These are phyloP conservation scores for Hippocampus barbouri DNA, from an alignment of 2,113 vertebrate genomes.

Conservation along the genomic window DNA sequence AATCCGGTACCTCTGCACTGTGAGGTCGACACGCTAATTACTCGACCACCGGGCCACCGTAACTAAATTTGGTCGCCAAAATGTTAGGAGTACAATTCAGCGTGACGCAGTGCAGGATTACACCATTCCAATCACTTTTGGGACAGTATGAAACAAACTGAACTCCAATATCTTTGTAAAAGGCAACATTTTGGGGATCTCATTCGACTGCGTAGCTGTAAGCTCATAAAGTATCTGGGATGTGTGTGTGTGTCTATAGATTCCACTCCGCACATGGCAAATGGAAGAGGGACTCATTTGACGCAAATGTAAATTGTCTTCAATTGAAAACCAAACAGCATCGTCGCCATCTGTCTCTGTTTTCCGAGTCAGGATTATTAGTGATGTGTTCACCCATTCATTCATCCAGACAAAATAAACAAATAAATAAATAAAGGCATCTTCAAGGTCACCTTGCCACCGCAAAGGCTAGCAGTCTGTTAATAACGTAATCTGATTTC, in stretches of 20 bases:
- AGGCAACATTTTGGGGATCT: background rate
- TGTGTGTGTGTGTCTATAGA: background rate
- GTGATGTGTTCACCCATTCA: background rate
- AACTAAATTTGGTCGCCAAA: too few relatives aligned
- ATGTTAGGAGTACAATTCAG: background rate
- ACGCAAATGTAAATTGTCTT: background rate
- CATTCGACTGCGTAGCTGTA: background rate
- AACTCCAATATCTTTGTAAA: background rate
- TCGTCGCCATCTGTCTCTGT: background rate
- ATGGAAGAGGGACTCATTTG: background rate
- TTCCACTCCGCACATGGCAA: background rate
- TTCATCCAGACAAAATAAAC: background rate
- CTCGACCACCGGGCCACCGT: too few relatives aligned
- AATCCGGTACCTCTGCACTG: too few relatives aligned
- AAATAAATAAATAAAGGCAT: too few relatives aligned
- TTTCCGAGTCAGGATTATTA: conserved; percentile 11
- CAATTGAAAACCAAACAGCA: background rate
- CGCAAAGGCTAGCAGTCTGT: conserved; percentile 24
- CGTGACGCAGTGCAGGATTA: background rate
- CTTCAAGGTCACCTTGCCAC: conserved; percentile 15
- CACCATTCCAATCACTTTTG: background rate
- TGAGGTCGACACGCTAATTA: too few relatives aligned
- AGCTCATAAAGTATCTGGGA: background rate
- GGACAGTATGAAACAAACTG: background rate
- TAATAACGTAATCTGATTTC: conserved; percentile 48